Percentiles rank a stretch among this genome's conserved stretches.
phyloP scores from a whole-genome alignment of 1,140 invertebrate genomes.

The Nymphalis io region DNA sequence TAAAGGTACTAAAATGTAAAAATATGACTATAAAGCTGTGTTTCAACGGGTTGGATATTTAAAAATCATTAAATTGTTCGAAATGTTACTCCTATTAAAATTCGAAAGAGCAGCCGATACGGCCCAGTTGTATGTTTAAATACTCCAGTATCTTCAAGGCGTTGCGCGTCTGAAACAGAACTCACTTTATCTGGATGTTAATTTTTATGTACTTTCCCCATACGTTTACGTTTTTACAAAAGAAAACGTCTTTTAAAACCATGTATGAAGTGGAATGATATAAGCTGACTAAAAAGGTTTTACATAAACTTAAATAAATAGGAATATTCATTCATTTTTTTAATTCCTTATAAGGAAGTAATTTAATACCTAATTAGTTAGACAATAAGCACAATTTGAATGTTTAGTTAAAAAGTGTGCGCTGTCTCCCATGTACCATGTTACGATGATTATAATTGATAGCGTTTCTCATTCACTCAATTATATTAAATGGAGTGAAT shows the following conservation, averaged over 20 bases:
- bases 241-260: too few species aligned
- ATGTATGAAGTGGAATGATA: too few species aligned
- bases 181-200: too few species aligned
- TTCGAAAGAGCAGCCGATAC: background rate
- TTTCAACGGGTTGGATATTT: too few species aligned
- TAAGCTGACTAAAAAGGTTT: too few species aligned
- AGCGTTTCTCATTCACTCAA: conserved; percentile 74
- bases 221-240: too few species aligned
- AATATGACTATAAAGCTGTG: too few species aligned
- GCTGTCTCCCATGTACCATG: conserved; percentile 34
- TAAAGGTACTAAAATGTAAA: too few species aligned
- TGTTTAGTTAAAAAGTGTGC: conserved; percentile 38
- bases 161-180: too few species aligned
- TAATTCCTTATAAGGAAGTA: conserved; percentile 18
- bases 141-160: background rate
- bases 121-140: background rate
- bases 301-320: background rate
- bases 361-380: conserved; percentile 31
- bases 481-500: conserved; percentile 78
- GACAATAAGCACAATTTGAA: conserved; percentile 35
- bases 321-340: background rate
- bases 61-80: too few species aligned
- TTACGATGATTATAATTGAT: conserved; percentile 72
- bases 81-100: background rate
- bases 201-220: too few species aligned